Evolutionary conservation across 2,888 invertebrate genomes (phyloP), one percentile per base, ranked within the genome.

Genomic region (Phania funesta): DNA sequence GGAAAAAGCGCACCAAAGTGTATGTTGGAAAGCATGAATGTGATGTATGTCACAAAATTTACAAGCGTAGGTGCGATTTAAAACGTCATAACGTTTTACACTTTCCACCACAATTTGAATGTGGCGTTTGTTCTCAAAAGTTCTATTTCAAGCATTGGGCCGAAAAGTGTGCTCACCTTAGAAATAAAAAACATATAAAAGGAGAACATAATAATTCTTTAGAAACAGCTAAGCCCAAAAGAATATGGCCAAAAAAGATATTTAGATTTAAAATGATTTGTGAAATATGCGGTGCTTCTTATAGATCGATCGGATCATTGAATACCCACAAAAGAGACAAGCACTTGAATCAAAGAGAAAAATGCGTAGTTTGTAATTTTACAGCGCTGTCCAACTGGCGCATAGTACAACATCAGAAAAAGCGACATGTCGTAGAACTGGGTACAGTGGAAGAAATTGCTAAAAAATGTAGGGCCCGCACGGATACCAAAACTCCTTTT

Each of bases 291-390:
- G 82, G 82, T 0, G 58, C 50, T 1, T 44, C 64, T 1, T 82
- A 82, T 46, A 64, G 65, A 38, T 58, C 68, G 3, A 32, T 70
- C 32, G 70, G 74, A 9, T 54, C 74, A 0, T 46, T 82, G 11
- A 82, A 74, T 58, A 44, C 50, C 6, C 82, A 82, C 52, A 78
- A 70, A 52, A 65, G 18, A n/a, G 82, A 78, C n/a, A 82, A 82
- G 24, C 82, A 82, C 20, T 65, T 75, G 2, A 74, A 82, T 50
- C 41, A 64, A 26, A 74, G 82, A 35, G 35, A 44, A 9, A 78
- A 58, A 11, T 82, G 82, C 29, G n/a, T 32, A 8, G 68, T 82
- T 29, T 82, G 82, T 38, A 74, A 75, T 44, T 78, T 73, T 54
- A 75, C 78, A 9, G 62, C 74, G 6, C 16, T 70, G 1, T 70